These are phyloP conservation scores for Drosophila azteca DNA, from an alignment of 1,140 invertebrate species.

Conservation along the genomic window DNA sequence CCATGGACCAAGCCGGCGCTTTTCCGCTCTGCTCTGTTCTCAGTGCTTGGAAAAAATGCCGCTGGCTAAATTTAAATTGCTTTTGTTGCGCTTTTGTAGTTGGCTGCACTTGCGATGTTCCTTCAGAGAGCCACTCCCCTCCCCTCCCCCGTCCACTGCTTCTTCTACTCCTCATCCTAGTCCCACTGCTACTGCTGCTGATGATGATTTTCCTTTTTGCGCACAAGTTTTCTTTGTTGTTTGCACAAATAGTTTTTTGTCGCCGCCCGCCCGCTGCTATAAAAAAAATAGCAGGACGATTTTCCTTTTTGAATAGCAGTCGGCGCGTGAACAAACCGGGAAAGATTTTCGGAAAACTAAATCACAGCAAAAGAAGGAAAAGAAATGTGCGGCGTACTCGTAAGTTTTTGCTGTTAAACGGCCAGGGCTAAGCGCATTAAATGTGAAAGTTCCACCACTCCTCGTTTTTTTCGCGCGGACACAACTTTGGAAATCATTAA, in stretches of 20 bases:
- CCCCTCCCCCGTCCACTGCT: slow-evolving; percentile 6
- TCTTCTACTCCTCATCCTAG: slow-evolving; percentile 17
- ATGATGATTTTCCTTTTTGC: slow-evolving; percentile 78
- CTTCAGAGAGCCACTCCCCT: background rate
- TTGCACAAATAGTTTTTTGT: slow-evolving; percentile 81
- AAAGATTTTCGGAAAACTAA: slow-evolving; percentile 21
- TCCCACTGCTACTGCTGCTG: slow-evolving; percentile 33
- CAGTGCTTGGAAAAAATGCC: slow-evolving; percentile 31
- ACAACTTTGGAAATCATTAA: slow-evolving; percentile 67
- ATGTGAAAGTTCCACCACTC: slow-evolving; percentile 20
- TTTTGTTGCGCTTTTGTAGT: slow-evolving; percentile 80
- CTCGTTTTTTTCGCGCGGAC: slow-evolving; percentile 6
- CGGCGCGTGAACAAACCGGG: slow-evolving; percentile 31
- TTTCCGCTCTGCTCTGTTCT: slow-evolving; percentile 11
- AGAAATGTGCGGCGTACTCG: slow-evolving; percentile 32
- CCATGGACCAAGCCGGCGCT: background rate
- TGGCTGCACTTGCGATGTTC: slow-evolving; percentile 51
- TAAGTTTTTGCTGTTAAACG: slow-evolving; percentile 76
- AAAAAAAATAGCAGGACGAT: slow-evolving; percentile 25
- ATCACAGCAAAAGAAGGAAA: slow-evolving; percentile 8
- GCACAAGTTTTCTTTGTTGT: slow-evolving; percentile 78
- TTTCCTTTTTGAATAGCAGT: slow-evolving; percentile 65
- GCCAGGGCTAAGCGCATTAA: slow-evolving; percentile 76
- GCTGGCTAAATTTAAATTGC: slow-evolving; percentile 77
- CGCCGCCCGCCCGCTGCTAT: slow-evolving; percentile 41